Evolutionary conservation across 2,113 vertebrate genomes (phyloP), one percentile per base, ranked within the genome.

Genomic region (Balaenoptera acutorostrata): DNA sequence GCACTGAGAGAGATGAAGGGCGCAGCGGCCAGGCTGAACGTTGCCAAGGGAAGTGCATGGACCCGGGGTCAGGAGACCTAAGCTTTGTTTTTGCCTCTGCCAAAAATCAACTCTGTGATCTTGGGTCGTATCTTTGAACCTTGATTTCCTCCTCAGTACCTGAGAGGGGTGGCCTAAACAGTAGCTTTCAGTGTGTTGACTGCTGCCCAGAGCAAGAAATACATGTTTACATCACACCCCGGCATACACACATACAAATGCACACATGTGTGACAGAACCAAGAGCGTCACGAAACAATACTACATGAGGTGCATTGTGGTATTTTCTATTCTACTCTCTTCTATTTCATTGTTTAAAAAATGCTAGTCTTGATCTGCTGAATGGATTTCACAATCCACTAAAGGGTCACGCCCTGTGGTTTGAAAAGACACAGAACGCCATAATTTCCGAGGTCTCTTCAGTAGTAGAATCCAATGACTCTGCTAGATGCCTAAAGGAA

Each of bases 341-440:
- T 94, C 44, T 90, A 29, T 94, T 92, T 77, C 71, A 66, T 94
- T 96, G 81, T 97, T 90, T 2, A 66, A 61, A 77, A 96, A 97
- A 93, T 85, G 29, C 90, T 93, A 88, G 52, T 95, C 64, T 93
- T 91, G 91, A 95, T 86, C 95, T 96, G 75, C 59, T 95, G 77
- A 96, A 94, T 93, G 59, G 93, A 94, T 96, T 92, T 96, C 72
- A 87, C 64, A 88, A 39, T 66, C 64, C 81, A 82, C 59, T 97
- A 75, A 95, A 94, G 88, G 75, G 84, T 91, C 84, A 84, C 92
- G 88, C 69, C 84, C 69, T 59, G 21, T 5, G 55, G 86, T 95
- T 89, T 93, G 84, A 78, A 89, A 93, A 96, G 88, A 75, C 31
- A 82, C 63, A 92, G 64, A 94, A 84, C 52, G 84, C 75, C n/a